Evolutionary conservation across 1,140 invertebrate genomes (phyloP), one percentile per base, ranked within the genome.

Genomic region (Leptinotarsa lineolata): DNA sequence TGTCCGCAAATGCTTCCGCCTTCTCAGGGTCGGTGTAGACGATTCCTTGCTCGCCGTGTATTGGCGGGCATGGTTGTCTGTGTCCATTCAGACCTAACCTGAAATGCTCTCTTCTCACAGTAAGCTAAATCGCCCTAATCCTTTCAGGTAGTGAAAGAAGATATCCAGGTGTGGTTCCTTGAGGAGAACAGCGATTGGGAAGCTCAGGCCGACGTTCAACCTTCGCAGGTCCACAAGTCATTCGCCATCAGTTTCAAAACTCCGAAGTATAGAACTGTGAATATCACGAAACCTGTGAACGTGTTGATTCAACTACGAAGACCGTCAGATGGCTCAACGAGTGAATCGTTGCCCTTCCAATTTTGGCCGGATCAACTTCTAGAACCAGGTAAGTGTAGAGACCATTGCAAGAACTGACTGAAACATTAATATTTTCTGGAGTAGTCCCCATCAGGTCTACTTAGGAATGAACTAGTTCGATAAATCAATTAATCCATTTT

Each of bases 141-240:
- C 8, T 75, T 81, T 44, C 80, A 89, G 88, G 92, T 94, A 64
- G 88, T 90, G 48, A 93, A 93, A 84, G 96, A 99, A 86, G 96
- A 98, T 83, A 96, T 97, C 76, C 89, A 94, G 80, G 89, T 99
- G 69, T 86, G 94, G 66, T 97, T 99, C 85, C 97, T 89, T 83
- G 93, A 97, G 86, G 93, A 95, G 84, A 87, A 89, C 74, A 88
- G 74, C 13, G 92, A 92, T 78, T 99, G 97, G 97, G 94, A 97
- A 87, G 93, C 88, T 59, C 90, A 87, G 73, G 95, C 92, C 2
- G 95, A 97, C 77, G 95, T 97, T 84, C 92, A 94, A 78, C 91
- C 95, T 20, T 89, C 91, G 58, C 92, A 97, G 83, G 96, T 98
- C 46, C 96, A 98, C 85, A 96, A 97, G 86, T 96, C 98, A 88